Evolutionary conservation across 2,888 invertebrate species (phyloP), one percentile per base, ranked within the genome.

Genomic region (Pristionchus exspectatus): DNA sequence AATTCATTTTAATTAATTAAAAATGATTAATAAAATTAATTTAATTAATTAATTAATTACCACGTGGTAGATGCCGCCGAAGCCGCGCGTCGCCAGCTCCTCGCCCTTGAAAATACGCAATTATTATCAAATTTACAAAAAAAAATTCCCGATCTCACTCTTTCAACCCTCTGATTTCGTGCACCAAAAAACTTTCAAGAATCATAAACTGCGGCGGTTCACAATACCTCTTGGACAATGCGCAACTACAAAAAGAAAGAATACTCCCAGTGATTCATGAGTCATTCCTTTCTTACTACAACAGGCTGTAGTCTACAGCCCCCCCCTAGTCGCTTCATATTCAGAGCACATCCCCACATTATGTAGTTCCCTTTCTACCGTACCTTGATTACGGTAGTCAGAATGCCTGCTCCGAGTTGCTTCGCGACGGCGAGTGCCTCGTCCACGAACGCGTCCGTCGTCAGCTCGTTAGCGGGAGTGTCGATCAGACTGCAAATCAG

Each of bases 401-500:
- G n/a, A 24, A 24, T 27, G 4, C 30, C 74, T 38, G 38, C 38
- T 24, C 50, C 89, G 3, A 92, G 81, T 54, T 89, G 38, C 16
- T 91, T 91, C 74, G 91, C 92, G 9, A 91, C 77, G 14, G 27
- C 85, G 91, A 94, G 93, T 94, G 97, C 97, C 96, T 97, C 96
- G n/a, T 90, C 91, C 12, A 90, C 88, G 63, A 90, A 85, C 5
- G 66, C 92, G 33, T 93, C 92, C 5, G 92, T 90, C 30, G 97
- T 97, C 97, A 98, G 97, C 93, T 97, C 96, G 94, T 97, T 97
- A 95, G 97, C 97, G 0, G 98, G 98, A 27, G 96, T 97, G 95
- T 98, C 98, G 0, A 97, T 97, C 92, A 98, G 97, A 92, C 96
- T 96, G 44, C 30, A 44, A 24, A 38, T 38, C 5, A 5, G 38